Conservation (phyloP, 2,888 invertebrate species). For the Molorchus minor region DNA sequence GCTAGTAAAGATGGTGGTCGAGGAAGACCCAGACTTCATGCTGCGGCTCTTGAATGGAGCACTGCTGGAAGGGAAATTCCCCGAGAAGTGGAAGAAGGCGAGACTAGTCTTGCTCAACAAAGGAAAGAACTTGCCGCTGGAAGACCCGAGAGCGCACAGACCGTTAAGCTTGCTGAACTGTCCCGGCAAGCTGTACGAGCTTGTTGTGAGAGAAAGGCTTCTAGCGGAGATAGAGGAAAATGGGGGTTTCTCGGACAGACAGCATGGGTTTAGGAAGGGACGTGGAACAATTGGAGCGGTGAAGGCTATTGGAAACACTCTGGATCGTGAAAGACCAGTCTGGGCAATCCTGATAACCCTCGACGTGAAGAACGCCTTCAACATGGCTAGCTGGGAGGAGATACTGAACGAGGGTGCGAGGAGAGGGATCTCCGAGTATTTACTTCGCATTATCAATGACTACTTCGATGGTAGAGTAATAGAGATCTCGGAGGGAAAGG, state of each 20-base stretch:
- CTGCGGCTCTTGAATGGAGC: neutral
- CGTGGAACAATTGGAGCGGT: neutral
- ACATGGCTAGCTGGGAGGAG: neutral
- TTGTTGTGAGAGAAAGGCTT: conserved; percentile 21
- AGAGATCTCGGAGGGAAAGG: neutral
- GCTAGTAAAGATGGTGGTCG: neutral
- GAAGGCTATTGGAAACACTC: neutral
- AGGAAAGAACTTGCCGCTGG: neutral
- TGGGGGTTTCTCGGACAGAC: conserved; percentile 18
- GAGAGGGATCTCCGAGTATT: neutral
- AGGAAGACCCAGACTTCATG: neutral
- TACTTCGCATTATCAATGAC: neutral
- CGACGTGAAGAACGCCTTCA: conserved; percentile 1
- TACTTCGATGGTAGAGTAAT: conserved; percentile 9
- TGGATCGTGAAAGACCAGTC: neutral
- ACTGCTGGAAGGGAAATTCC: neutral
- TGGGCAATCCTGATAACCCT: neutral
- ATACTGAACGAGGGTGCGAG: neutral
- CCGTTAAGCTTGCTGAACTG: conserved; percentile 32
- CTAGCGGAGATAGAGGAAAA: conserved; percentile 10
- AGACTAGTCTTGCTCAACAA: neutral
- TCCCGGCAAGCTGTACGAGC: conserved; percentile 29
- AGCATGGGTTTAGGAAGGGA: conserved; percentile 33
- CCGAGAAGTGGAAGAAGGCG: neutral
- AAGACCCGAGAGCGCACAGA: neutral